A percentile compares a stretch with the other conserved stretches of the same genome.
These are phyloP conservation scores for Plutomurus gul DNA, from an alignment of 1,140 invertebrate species.

Conservation along the genomic window DNA sequence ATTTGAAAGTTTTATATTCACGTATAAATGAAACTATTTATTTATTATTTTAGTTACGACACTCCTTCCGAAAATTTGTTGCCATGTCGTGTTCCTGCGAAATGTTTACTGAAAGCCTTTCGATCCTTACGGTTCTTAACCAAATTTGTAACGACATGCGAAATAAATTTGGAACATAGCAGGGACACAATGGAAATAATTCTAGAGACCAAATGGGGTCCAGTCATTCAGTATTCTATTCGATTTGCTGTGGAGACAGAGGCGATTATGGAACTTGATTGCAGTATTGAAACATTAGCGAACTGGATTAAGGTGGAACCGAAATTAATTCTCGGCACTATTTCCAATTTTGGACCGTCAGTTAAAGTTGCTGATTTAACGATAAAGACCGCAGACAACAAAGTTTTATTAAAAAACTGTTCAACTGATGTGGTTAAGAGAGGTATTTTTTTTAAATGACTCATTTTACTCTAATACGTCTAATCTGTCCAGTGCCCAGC, in stretches of 20 bases:
- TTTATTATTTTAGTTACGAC: neutral
- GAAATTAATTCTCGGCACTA: constrained; percentile 32
- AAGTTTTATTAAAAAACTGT: constrained; percentile 40
- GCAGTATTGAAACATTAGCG: neutral
- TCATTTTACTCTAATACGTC: neutral
- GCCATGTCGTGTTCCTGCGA: constrained; percentile 19
- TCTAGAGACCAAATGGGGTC: constrained; percentile 22
- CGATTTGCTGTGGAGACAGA: neutral
- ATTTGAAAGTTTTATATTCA: too few relatives aligned
- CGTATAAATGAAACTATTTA: too few relatives aligned
- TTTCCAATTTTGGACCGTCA: constrained; percentile 38
- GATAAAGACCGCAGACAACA: constrained; percentile 21
- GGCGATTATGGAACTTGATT: constrained; percentile 21
- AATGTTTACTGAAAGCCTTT: constrained; percentile 50
- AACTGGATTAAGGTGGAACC: constrained; percentile 41
- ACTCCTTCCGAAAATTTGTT: neutral
- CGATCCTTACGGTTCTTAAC: constrained; percentile 35
- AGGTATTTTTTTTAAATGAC: constrained; percentile 30
- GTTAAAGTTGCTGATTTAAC: constrained; percentile 46
- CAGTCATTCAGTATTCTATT: neutral
- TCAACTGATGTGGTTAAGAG: constrained; percentile 46
- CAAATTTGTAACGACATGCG: constrained; percentile 17
- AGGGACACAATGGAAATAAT: neutral
- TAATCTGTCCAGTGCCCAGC: neutral
- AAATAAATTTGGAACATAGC: constrained; percentile 23